Evolutionary conservation across 1,140 invertebrate genomes (phyloP).

Genomic region (Drosophila erecta): DNA sequence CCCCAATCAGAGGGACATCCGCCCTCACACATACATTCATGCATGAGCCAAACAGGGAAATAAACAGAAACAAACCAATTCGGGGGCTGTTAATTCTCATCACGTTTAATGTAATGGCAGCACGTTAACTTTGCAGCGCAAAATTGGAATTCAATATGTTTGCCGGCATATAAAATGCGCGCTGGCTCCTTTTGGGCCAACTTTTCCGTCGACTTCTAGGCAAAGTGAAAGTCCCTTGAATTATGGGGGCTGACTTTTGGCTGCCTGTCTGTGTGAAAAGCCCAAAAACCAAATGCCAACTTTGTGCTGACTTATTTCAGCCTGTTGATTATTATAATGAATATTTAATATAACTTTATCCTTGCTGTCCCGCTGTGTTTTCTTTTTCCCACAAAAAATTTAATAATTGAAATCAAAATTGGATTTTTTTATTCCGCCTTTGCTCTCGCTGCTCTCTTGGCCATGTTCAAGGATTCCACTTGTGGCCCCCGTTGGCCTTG

Average conservation of each 20-base stretch:
- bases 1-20: constrained; percentile 27
- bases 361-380: constrained; percentile 12
- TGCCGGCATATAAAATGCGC: constrained; percentile 64
- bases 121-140: constrained; percentile 78
- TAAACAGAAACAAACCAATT: constrained; percentile 20
- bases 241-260: constrained; percentile 46
- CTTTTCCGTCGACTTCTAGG: constrained; percentile 40
- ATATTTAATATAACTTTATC: constrained; percentile 72
- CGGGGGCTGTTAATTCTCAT: constrained; percentile 77
- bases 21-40: constrained; percentile 3
- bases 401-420: constrained; percentile 60
- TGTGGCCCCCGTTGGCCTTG: constrained; percentile 34
- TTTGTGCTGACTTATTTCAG: constrained; percentile 38
- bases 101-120: constrained; percentile 80
- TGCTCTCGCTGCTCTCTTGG: constrained; percentile 16
- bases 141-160: constrained; percentile 83
- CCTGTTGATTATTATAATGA: constrained; percentile 75
- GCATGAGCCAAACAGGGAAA: background rate
- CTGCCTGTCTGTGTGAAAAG: constrained; percentile 20
- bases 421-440: constrained; percentile 29
- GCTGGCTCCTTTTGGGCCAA: constrained; percentile 20
- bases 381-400: constrained; percentile 27
- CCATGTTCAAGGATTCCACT: constrained; percentile 26
- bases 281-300: constrained; percentile 42
- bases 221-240: constrained; percentile 57